Base-by-base conservation (phyloP, 2,888 invertebrate genomes). In the Dicycla oo region DNA sequence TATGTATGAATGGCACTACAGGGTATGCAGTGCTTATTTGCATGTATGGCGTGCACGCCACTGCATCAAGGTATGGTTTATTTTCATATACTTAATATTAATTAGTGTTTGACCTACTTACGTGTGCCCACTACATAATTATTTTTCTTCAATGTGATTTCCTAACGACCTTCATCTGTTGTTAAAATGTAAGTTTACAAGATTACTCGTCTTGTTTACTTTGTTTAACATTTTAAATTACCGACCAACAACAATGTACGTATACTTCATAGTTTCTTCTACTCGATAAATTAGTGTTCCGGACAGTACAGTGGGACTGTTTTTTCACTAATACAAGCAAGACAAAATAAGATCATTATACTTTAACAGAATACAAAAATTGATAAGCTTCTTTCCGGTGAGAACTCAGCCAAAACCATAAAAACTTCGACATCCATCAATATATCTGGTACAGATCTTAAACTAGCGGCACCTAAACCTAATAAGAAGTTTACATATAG, bases 221-320 rank as follows among this genome's bases (percentile, higher is more conserved):
- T 8, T 47, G 43, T 26, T 47, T 30, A 30, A n/a, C 49, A 49
- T 49, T n/a, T 5, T 49, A 6, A 10, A n/a, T n/a, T n/a, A 49
- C 11, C 11, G n/a, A 49, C 49, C 20, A 49, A 49, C 43, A n/a
- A n/a, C 11, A 11, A 49, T 49, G 20, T n/a, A 11, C 5, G n/a
- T n/a, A 11, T n/a, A 49, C n/a, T 15, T 45, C 45, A 45, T 18
- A 45, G 45, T 18, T 45, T 45, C 26, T 43, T 60, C 60, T 60
- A 45, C 62, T 47, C 20, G 13, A 49, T 2, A n/a, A 47, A 23
- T 63, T 49, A 45, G 49, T 63, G 49, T 34, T 63, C 23, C 34
- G 49, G 64, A 53, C 64, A 64, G 51, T 40, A 64, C 64, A 64
- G 3, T 64, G 64, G 64, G 23, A 40, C 63, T 64, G 51, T 51